Conservation (phyloP, 2,797 vertebrate genomes). For the Epinephelus coioides region DNA sequence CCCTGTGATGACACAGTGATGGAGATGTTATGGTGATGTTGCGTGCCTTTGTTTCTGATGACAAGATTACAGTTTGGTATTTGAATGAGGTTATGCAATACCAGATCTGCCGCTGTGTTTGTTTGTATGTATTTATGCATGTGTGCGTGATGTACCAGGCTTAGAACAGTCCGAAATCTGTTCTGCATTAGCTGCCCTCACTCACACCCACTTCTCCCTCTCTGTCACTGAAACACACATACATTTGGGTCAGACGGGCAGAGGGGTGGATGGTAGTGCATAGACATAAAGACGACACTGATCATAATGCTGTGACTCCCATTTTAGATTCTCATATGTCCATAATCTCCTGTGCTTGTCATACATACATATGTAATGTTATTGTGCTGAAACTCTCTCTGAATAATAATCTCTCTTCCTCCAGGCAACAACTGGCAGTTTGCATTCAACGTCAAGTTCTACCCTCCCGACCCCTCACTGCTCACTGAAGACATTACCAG, state of each 20-base stretch:
- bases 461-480: constrained; percentile 96
- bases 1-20: neutral
- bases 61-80: constrained; percentile 34
- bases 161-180: constrained; percentile 63
- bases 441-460: constrained; percentile 97
- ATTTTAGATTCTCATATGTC: neutral
- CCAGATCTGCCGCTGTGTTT: constrained; percentile 27
- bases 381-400: neutral
- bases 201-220: constrained; percentile 12
- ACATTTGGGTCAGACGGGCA: constrained; percentile 19
- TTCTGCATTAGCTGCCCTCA: constrained; percentile 52
- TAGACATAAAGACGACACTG: neutral
- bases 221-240: neutral
- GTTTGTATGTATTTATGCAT: neutral
- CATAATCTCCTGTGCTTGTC: neutral
- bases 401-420: constrained; percentile 45
- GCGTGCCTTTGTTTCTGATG: constrained; percentile 17
- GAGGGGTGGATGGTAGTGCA: constrained; percentile 20
- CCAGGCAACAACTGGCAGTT: constrained; percentile 96
- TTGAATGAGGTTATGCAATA: constrained; percentile 49
- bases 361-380: neutral
- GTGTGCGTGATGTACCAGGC: constrained; percentile 28
- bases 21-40: constrained; percentile 3
- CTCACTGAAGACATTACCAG: constrained; percentile 98
- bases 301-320: neutral